Evolutionary conservation across 2,888 invertebrate species (phyloP), one percentile per base, ranked within the genome.

Genomic region (Oxycera nigricornis): DNA sequence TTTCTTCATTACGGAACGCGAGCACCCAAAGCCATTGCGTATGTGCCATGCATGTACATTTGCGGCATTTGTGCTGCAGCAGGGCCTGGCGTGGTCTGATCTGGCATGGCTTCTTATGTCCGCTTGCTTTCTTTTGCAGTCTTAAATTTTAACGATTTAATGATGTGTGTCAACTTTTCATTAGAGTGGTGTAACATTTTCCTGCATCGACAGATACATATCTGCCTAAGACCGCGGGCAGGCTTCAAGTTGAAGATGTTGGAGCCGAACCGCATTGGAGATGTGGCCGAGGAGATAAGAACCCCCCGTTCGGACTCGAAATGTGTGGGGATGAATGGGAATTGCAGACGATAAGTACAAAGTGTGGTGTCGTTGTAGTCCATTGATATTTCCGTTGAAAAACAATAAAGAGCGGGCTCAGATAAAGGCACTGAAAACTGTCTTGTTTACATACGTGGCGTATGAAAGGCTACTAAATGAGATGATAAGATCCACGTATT

Each of bases 351-450:
- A 7, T 17, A 3, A 59, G 28, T 26, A 59, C 9, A 14, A 14
- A 59, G 28, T 26, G 55, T 2, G n/a, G 7, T 30, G 55, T 24
- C n/a, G 55, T 28, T 20, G n/a, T 28, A 28, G 2, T 59, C n/a
- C 65, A 65, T 65, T 65, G 65, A 65, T 39, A 41, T 41, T 65
- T 65, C 65, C 65, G 65, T 20, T 65, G 65, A 41, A 65, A 62
- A 39, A 65, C 41, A 41, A 61, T 17, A 17, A 9, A 6, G 14
- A 46, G 17, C 20, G 52, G 52, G 24, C 17, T 24, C 3, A 2
- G 24, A 55, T 55, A 2, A 7, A 7, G 17, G 17, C 17, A n/a
- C 35, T 35, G 35, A 35, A 11, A 35, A 35, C 11, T 7, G 11
- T 35, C 35, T 11, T 35, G 35, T 35, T 35, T 35, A 11, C 11